Evolutionary conservation across 2,113 vertebrate genomes (phyloP).

Genomic region (Macquaria australasica): DNA sequence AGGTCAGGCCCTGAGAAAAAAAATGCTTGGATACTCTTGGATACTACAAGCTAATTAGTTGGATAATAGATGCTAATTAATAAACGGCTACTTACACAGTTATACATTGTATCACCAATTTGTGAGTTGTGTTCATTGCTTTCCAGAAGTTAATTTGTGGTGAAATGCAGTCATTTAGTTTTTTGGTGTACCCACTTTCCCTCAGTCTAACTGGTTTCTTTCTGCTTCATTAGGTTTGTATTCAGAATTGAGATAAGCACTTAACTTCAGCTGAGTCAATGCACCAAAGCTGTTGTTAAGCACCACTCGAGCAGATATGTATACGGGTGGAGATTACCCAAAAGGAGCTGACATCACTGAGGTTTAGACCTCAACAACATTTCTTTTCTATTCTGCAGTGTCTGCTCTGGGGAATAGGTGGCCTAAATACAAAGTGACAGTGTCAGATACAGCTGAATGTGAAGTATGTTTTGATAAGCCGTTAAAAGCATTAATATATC

Average conservation of each 20-base stretch:
- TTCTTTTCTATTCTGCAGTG: constrained; percentile 29
- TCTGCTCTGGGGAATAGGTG: constrained; percentile 49
- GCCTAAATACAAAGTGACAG: constrained; percentile 45
- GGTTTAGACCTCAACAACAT: constrained; percentile 31
- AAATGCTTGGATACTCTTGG: neutral
- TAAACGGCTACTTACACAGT: constrained; percentile 15
- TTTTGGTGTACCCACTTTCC: constrained; percentile 23
- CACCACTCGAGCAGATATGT: constrained; percentile 51
- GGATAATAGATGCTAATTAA: constrained; percentile 45
- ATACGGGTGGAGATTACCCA: constrained; percentile 50
- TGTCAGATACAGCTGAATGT: constrained; percentile 1
- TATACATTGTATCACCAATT: constrained; percentile 20
- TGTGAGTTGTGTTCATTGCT: constrained; percentile 32
- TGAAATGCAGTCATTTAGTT: constrained; percentile 35
- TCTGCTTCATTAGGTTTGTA: constrained; percentile 51
- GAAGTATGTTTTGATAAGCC: constrained; percentile 18
- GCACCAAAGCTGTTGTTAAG: constrained; percentile 47
- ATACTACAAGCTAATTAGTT: constrained; percentile 40
- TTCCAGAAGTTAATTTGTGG: constrained; percentile 45
- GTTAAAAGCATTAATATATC: constrained; percentile 21
- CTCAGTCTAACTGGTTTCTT: constrained; percentile 35
- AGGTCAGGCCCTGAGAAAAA: constrained; percentile 18
- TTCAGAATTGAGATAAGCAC: constrained; percentile 44
- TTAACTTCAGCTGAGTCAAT: constrained; percentile 33
- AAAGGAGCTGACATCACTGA: constrained; percentile 42